Conservation (phyloP, 2,888 invertebrate species). For the Thecophora atra region DNA sequence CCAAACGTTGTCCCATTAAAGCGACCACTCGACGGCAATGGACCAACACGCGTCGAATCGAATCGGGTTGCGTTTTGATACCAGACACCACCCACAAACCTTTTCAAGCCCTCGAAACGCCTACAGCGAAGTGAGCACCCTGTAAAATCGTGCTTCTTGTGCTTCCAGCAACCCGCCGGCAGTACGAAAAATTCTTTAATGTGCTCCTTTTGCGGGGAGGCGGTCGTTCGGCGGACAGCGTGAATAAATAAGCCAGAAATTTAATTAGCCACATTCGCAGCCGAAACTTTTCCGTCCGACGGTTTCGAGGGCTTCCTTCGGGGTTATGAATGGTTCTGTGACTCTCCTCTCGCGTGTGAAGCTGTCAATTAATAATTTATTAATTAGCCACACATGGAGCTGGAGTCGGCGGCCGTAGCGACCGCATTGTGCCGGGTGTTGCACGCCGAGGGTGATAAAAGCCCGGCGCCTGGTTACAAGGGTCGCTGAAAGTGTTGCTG, state of each 20-base stretch:
- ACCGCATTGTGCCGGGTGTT: no score
- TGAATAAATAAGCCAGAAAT: not conserved
- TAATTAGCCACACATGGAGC: conserved; percentile 25
- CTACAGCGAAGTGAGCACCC: not conserved
- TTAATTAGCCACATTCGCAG: conserved; percentile 34
- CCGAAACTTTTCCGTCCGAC: conserved; percentile 15
- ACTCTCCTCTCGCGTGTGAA: not conserved
- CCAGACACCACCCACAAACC: not conserved
- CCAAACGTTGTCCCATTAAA: not conserved
- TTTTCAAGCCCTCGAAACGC: not conserved
- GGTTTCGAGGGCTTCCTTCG: conserved; percentile 2
- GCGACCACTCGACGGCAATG: not conserved
- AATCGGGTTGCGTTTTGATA: not conserved
- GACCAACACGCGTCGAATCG: not conserved
- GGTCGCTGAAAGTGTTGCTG: no score
- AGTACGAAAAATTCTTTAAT: not conserved
- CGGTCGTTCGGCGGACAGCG: no score
- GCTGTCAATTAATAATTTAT: conserved; percentile 29
- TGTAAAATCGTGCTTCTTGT: not conserved
- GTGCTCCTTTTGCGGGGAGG: no score
- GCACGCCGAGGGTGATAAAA: no score
- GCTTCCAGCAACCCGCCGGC: not conserved
- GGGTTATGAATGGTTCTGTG: not conserved
- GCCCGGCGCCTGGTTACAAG: no score
- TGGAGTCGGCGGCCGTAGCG: no score